phyloP scores from a whole-genome alignment of 1,140 invertebrate genomes.

The Probaryconus sp. region DNA sequence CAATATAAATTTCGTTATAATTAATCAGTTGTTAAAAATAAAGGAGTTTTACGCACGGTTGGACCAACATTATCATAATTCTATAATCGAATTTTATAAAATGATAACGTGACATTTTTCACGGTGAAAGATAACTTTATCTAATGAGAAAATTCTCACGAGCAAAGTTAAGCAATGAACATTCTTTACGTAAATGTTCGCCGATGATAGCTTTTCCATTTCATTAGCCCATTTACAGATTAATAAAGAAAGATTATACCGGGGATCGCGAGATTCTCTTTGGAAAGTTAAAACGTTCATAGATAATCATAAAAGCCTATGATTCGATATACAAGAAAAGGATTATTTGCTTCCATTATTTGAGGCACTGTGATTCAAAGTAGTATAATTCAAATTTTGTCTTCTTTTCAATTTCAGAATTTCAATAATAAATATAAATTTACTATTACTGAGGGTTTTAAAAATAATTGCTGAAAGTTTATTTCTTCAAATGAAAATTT shows the following conservation, averaged over 20 bases:
- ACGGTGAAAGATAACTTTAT: constrained; percentile 45
- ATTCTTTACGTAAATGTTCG: constrained; percentile 52
- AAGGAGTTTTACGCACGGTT: too few species aligned
- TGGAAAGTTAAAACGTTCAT: constrained; percentile 10
- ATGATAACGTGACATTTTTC: constrained; percentile 57
- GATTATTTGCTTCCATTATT: constrained; percentile 25
- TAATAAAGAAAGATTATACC: constrained; percentile 58
- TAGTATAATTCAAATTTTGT: too few species aligned
- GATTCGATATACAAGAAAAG: constrained; percentile 37
- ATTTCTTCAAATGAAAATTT: too few species aligned
- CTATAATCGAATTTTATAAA: constrained; percentile 46
- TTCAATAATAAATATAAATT: too few species aligned
- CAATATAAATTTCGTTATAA: too few species aligned
- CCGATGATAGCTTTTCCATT: constrained; percentile 52
- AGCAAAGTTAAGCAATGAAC: constrained; percentile 48
- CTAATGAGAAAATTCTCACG: constrained; percentile 59
- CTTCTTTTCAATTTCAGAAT: too few species aligned
- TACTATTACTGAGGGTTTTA: too few species aligned
- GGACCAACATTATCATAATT: constrained; percentile 44
- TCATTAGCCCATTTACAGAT: constrained; percentile 58
- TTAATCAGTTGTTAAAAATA: too few species aligned
- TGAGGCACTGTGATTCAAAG: too few species aligned
- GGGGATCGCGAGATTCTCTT: constrained; percentile 27
- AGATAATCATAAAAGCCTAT: constrained; percentile 29
- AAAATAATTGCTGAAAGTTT: too few species aligned